Percentiles rank a stretch among this genome's conserved stretches.
Conservation (phyloP, 2,113 vertebrate species). For the Smithornis capensis region DNA sequence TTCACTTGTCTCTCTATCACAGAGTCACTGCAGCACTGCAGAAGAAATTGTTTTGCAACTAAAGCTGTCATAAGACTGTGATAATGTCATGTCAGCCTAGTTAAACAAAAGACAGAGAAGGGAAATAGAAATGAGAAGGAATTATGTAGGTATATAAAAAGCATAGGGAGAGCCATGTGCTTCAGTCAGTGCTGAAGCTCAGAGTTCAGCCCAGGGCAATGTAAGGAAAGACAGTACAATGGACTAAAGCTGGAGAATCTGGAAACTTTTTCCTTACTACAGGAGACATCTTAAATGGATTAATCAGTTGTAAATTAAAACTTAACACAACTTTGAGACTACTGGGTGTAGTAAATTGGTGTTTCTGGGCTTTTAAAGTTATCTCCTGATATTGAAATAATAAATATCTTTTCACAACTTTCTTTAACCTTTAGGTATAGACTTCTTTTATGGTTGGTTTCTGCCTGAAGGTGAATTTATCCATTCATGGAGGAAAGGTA, state of each 20-base stretch:
- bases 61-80: background rate
- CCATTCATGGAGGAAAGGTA: background rate
- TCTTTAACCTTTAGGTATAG: background rate
- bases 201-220: background rate
- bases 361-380: background rate
- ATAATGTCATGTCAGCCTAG: background rate
- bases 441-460: background rate
- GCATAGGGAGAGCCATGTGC: background rate
- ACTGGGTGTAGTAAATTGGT: background rate
- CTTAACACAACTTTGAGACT: background rate
- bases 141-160: background rate
- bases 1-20: background rate
- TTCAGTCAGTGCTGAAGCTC: background rate
- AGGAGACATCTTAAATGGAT: background rate
- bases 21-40: background rate
- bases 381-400: background rate
- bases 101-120: background rate
- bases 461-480: conserved; percentile 12
- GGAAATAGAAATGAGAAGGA: background rate
- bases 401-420: background rate
- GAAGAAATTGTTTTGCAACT: background rate
- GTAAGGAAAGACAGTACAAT: background rate
- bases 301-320: background rate
- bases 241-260: background rate
- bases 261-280: background rate